Evolutionary conservation across 53 echinoderm and acorn worm genomes (phyloP), one percentile per base, ranked within the genome.

Genomic region (Pentamera pediparva): DNA sequence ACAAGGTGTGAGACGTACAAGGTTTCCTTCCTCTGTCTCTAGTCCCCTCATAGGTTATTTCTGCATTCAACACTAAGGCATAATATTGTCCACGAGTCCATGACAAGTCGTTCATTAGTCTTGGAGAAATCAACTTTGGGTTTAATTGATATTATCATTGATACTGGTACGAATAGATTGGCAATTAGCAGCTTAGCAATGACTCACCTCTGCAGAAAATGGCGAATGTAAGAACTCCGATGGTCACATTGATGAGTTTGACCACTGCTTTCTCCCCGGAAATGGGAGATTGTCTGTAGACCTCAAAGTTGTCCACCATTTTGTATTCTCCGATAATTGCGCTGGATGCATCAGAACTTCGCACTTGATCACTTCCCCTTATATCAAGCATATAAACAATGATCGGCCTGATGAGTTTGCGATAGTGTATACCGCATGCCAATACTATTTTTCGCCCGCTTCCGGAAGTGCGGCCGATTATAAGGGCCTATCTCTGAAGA

Each of bases 291-390:
- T 39, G 67, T 24, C 39, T 47, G 39, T 18, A 45, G 22, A 67
- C 24, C 39, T 47, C 24, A 67, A 40, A 17, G 24, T 67, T 67
- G 67, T 45, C 67, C 67, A 67, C 47, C 67, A 67, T 67, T 67
- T 67, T 67, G 67, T 30, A 67, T n/a, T 41, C 67, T 28, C 41
- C 45, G 67, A 24, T 24, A 67, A 40, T 43, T 20, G 45, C 24
- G 18, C 67, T 41, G 67, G 45, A 67, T 20, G 39, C 67, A 67
- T 67, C 30, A 67, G 67, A 67, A 67, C 11, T 67, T 41, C 6
- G 39, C 67, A 67, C 39, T 67, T 30, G 39, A 27, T n/a, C 20
- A 41, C 47, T 2, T 26, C 41, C 40, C 28, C 12, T 57, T 57
- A 20, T 6, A 57, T 32, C 32, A 57, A 57, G 28, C 10, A 55